phyloP scores from a whole-genome alignment of 2,113 vertebrate genomes.

The Puffinus mauretanicus region DNA sequence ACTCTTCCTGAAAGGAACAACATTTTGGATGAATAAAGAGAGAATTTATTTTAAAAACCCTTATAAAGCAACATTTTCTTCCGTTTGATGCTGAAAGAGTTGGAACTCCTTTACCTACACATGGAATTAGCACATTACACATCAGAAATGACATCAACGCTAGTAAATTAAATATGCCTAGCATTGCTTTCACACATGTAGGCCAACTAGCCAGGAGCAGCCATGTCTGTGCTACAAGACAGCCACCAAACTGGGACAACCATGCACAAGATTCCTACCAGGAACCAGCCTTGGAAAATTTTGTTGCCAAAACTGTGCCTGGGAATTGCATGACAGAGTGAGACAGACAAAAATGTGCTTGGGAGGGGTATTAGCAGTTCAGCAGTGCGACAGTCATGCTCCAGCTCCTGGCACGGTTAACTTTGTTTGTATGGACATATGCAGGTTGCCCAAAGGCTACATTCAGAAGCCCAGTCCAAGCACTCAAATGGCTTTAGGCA shows the following conservation, averaged over 20 bases:
- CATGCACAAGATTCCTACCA: neutral
- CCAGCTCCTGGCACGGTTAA: neutral
- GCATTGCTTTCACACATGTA: fast-evolving
- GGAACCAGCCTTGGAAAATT: neutral
- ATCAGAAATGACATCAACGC: neutral
- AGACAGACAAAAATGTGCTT: neutral
- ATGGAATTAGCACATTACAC: neutral
- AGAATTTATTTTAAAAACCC: neutral
- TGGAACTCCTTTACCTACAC: neutral
- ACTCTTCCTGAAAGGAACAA: neutral
- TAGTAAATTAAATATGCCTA: neutral
- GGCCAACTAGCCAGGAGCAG: neutral
- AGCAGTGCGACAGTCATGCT: neutral
- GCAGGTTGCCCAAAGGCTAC: neutral
- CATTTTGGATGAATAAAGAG: neutral
- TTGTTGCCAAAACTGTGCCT: neutral
- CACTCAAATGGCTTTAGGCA: neutral
- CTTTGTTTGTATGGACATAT: neutral
- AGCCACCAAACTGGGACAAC: neutral
- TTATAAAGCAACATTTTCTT: neutral
- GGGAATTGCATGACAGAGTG: fast-evolving
- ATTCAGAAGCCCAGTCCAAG: neutral
- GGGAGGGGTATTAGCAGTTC: neutral
- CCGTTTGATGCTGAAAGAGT: neutral
- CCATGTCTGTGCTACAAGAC: neutral